Evolutionary conservation across 2,113 vertebrate species (phyloP).

Genomic region (Procavia capensis): DNA sequence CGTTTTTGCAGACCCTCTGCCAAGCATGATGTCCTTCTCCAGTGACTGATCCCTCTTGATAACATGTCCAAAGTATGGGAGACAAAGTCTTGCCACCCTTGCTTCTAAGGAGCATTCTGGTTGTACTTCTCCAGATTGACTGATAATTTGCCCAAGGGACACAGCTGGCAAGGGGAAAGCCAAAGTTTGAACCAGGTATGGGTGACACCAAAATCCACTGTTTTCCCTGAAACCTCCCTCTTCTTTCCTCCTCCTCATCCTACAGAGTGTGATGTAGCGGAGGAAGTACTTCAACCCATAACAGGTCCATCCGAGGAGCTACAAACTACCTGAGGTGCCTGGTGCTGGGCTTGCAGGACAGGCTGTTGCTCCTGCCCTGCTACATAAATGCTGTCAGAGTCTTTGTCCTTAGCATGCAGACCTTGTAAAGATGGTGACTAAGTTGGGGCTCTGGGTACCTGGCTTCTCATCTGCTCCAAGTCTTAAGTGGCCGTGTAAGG

Average conservation of each 20-base stretch:
- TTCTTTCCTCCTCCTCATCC: fast-evolving
- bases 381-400: background rate
- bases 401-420: background rate
- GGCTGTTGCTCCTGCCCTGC: background rate
- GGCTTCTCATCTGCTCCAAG: background rate
- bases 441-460: background rate
- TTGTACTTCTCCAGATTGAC: background rate
- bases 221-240: background rate
- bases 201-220: background rate
- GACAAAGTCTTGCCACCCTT: too few relatives aligned
- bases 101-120: too few relatives aligned
- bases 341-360: fast-evolving
- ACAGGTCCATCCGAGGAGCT: background rate
- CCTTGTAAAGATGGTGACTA: fast-evolving
- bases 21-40: too few relatives aligned
- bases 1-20: too few relatives aligned
- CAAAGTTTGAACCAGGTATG: fast-evolving
- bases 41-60: too few relatives aligned
- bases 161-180: background rate
- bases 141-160: background rate
- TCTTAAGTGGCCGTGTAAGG: background rate
- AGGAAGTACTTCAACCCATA: background rate
- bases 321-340: fast-evolving
- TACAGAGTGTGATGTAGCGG: background rate
- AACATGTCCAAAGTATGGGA: too few relatives aligned